Percentiles rank a stretch among this genome's conserved stretches.
phyloP scores from a whole-genome alignment of 2,888 invertebrate genomes.

The Leptinotarsa haldemani region DNA sequence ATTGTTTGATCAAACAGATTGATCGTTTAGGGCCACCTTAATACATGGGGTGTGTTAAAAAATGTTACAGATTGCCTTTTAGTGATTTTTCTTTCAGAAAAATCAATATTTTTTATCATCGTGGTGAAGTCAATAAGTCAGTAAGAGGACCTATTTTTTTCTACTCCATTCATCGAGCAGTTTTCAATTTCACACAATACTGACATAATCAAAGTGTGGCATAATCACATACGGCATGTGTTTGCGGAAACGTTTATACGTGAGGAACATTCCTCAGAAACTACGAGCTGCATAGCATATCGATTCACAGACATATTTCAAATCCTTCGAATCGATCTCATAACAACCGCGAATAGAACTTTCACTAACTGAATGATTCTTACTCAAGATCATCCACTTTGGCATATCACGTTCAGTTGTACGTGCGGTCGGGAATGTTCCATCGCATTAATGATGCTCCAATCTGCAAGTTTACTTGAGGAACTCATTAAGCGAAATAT shows the following conservation, averaged over 20 bases:
- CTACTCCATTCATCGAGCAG: too few relatives aligned
- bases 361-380: constrained; percentile 11
- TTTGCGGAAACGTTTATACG: background rate
- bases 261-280: background rate
- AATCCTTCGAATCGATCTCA: background rate
- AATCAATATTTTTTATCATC: too few relatives aligned
- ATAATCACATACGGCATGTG: background rate
- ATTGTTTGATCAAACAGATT: too few relatives aligned
- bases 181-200: too few relatives aligned
- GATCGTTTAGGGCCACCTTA: too few relatives aligned
- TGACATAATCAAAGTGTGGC: too few relatives aligned
- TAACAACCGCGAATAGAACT: constrained; percentile 4
- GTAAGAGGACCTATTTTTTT: too few relatives aligned
- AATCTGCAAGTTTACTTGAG: constrained; percentile 1
- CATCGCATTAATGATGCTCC: background rate
- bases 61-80: too few relatives aligned
- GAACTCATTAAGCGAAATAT: background rate
- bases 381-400: constrained; percentile 3
- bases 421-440: background rate
- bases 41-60: too few relatives aligned
- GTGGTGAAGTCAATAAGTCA: too few relatives aligned
- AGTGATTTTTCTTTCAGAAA: too few relatives aligned
- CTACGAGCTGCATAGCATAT: background rate
- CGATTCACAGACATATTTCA: background rate
- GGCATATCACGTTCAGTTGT: constrained; percentile 1